Evolutionary conservation across 2,888 invertebrate species (phyloP).

Genomic region (Dinocampus coccinellae): DNA sequence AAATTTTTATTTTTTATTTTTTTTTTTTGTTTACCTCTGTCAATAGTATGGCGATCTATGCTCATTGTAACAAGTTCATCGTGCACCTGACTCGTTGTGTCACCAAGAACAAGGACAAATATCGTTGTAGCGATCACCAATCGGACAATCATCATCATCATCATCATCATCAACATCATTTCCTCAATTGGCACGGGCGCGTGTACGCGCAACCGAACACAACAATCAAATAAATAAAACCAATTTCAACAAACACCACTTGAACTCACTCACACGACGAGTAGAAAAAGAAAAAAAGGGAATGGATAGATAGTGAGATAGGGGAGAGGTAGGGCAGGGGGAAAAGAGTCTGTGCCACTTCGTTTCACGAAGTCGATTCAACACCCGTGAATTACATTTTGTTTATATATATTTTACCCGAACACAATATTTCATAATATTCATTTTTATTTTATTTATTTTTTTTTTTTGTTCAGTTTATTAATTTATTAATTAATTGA

Average conservation of each 20-base stretch:
- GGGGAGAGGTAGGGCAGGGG: too few species aligned
- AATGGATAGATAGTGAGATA: too few species aligned
- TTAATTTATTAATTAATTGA: too few species aligned
- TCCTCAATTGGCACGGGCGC: too few species aligned
- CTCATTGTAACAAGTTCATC: conserved; percentile 45
- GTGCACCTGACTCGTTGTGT: conserved; percentile 50
- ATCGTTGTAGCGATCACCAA: conserved; percentile 50
- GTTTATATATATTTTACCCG: conserved; percentile 12
- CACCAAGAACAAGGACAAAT: conserved; percentile 50
- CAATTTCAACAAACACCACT: conserved; percentile 16
- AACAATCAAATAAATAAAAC: conserved; percentile 7
- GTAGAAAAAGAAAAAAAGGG: too few species aligned
- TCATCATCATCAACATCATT: too few species aligned
- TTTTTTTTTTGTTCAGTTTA: too few species aligned
- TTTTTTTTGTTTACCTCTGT: conserved; percentile 60
- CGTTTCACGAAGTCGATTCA: conserved; percentile 25
- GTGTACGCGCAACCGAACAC: conserved; percentile 19
- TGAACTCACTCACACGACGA: conserved; percentile 15
- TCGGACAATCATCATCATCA: conserved; percentile 50
- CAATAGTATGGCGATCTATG: conserved; percentile 46
- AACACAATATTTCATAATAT: not conserved
- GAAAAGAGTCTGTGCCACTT: conserved; percentile 28
- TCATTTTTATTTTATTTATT: too few species aligned
- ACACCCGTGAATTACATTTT: conserved; percentile 30
- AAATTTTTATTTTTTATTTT: too few species aligned